Conservation (phyloP, 2,113 vertebrate genomes). For the Limnothrissa miodon region DNA sequence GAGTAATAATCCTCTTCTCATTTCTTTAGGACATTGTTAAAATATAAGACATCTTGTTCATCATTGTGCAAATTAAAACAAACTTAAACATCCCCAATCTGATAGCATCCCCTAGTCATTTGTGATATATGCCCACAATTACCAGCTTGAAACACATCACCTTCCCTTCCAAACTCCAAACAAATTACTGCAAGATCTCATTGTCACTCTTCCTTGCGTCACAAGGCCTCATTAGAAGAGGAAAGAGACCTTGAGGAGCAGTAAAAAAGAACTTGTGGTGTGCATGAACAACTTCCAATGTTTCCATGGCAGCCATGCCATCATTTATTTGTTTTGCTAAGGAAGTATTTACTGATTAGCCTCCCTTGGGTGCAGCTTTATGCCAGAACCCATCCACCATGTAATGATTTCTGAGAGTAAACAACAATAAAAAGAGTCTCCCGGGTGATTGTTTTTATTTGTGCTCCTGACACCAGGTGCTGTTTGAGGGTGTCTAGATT, state of each 20-base stretch:
- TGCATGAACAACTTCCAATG: conserved; percentile 49
- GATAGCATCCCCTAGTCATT: neutral
- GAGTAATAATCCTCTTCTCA: neutral
- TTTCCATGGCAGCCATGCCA: conserved; percentile 60
- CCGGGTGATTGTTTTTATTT: conserved; percentile 59
- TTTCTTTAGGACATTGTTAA: conserved; percentile 7
- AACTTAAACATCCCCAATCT: neutral
- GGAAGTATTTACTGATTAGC: conserved; percentile 61
- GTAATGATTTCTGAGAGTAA: conserved; percentile 64
- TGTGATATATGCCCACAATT: neutral
- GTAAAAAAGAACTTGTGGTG: neutral
- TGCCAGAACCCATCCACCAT: conserved; percentile 61
- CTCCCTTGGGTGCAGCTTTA: conserved; percentile 52
- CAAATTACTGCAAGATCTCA: neutral
- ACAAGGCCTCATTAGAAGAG: neutral
- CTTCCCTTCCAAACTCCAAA: neutral
- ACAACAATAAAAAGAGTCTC: conserved; percentile 70
- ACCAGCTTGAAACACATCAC: neutral
- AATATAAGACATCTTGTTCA: neutral
- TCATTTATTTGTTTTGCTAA: conserved; percentile 58
- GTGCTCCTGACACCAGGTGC: conserved; percentile 61
- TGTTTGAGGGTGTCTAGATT: neutral
- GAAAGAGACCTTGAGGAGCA: neutral
- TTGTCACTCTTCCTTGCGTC: neutral
- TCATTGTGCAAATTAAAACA: neutral